phyloP scores from a whole-genome alignment of 2,888 invertebrate species.

The Cheilosia urbana region DNA sequence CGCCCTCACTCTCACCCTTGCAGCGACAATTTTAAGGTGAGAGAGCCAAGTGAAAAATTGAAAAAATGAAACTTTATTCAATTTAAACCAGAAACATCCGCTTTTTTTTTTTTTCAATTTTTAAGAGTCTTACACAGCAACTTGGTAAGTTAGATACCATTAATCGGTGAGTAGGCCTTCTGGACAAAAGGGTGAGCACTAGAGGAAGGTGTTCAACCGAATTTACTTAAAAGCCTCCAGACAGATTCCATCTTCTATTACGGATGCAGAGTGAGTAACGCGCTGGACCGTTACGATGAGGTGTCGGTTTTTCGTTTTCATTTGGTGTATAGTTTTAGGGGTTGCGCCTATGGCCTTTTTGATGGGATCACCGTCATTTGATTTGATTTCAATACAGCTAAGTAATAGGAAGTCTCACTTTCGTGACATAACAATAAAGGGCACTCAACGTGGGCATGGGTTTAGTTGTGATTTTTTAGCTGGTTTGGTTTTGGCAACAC shows the following conservation, averaged over 20 bases:
- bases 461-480: no score
- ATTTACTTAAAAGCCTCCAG: slow-evolving; percentile 38
- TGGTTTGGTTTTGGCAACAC: no score
- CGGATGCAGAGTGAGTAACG: neutral
- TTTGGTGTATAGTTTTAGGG: neutral
- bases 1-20: neutral
- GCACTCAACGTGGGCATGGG: neutral
- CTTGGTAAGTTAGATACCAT: slow-evolving; percentile 10
- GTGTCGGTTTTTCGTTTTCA: slow-evolving; percentile 8
- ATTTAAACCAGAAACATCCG: slow-evolving; percentile 30
- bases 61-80: slow-evolving; percentile 42
- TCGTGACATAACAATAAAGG: slow-evolving; percentile 14
- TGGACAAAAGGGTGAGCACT: neutral
- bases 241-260: neutral
- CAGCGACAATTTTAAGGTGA: slow-evolving; percentile 17
- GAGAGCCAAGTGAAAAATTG: slow-evolving; percentile 16
- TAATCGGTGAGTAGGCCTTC: slow-evolving; percentile 17
- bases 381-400: slow-evolving; percentile 64
- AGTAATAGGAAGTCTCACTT: slow-evolving; percentile 34
- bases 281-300: slow-evolving; percentile 37
- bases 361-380: slow-evolving; percentile 31
- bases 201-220: slow-evolving; percentile 20
- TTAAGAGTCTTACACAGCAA: slow-evolving; percentile 9
- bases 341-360: slow-evolving; percentile 3
- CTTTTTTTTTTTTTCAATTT: slow-evolving; percentile 10